Evolutionary conservation across 1,140 invertebrate species (phyloP).

Genomic region (Drosophila persimilis): DNA sequence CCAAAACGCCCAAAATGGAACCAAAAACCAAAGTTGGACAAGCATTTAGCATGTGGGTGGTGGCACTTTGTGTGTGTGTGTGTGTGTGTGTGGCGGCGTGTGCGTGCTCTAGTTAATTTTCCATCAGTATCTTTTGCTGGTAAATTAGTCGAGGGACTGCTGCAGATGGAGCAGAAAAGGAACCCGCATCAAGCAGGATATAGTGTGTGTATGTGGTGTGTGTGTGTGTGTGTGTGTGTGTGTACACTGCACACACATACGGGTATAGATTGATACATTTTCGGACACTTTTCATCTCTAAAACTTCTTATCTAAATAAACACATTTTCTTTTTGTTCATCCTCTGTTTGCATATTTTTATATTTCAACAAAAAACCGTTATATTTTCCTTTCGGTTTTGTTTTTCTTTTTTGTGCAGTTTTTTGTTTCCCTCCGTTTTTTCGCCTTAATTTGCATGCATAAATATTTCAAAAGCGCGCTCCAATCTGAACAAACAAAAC

Average conservation of each 20-base stretch:
- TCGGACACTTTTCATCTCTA: too few relatives aligned
- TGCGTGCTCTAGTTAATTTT: not conserved
- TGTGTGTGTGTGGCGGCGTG: not conserved
- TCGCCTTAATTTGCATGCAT: conserved; percentile 66
- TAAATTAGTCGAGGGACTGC: conserved; percentile 40
- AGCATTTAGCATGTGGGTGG: conserved; percentile 38
- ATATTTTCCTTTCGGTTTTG: conserved; percentile 20
- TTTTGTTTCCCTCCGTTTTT: conserved; percentile 34
- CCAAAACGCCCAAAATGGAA: conserved; percentile 35
- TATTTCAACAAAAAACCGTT: not conserved
- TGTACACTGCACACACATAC: not conserved
- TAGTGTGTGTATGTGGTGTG: too few relatives aligned
- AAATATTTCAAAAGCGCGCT: conserved; percentile 65
- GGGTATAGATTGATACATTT: too few relatives aligned
- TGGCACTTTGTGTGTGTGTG: too few relatives aligned
- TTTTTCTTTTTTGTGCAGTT: conserved; percentile 2
- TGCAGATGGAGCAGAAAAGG: not conserved
- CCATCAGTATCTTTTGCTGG: conserved; percentile 21
- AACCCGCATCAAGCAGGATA: conserved; percentile 21
- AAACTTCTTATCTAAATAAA: too few relatives aligned
- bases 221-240: not conserved
- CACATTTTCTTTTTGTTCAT: too few relatives aligned
- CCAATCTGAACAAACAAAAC: conserved; percentile 43
- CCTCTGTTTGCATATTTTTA: too few relatives aligned
- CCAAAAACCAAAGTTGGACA: conserved; percentile 56